Conservation (phyloP, 2,113 vertebrate species). For the Gracilinanus agilis region DNA sequence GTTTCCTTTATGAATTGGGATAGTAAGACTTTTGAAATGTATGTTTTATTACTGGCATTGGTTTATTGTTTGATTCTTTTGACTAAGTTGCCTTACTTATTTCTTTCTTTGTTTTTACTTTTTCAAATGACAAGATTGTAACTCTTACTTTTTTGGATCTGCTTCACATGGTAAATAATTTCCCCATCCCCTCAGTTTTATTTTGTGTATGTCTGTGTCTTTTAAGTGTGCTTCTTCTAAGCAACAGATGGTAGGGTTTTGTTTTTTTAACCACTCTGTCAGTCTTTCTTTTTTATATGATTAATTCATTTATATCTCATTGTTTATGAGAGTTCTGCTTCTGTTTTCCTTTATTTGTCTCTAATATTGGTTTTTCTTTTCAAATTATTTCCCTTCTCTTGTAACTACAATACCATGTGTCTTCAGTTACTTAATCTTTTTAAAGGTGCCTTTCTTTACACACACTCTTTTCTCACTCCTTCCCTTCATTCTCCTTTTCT, state of each 20-base stretch:
- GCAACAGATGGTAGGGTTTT: background rate
- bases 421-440: background rate
- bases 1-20: background rate
- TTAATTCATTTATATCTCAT: background rate
- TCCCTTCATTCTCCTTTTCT: too few relatives aligned
- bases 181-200: too few relatives aligned
- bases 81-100: too few relatives aligned
- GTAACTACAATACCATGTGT: background rate
- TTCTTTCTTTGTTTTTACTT: too few relatives aligned
- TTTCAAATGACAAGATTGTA: too few relatives aligned
- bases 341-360: background rate
- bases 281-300: background rate
- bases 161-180: too few relatives aligned
- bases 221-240: too few relatives aligned
- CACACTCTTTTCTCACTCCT: too few relatives aligned
- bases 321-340: background rate
- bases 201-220: too few relatives aligned
- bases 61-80: too few relatives aligned
- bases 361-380: background rate
- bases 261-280: background rate
- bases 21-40: background rate
- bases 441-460: background rate
- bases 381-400: background rate
- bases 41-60: too few relatives aligned
- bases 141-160: background rate